Evolutionary conservation across 2,797 vertebrate species (phyloP).

Genomic region (Macropodus opercularis): DNA sequence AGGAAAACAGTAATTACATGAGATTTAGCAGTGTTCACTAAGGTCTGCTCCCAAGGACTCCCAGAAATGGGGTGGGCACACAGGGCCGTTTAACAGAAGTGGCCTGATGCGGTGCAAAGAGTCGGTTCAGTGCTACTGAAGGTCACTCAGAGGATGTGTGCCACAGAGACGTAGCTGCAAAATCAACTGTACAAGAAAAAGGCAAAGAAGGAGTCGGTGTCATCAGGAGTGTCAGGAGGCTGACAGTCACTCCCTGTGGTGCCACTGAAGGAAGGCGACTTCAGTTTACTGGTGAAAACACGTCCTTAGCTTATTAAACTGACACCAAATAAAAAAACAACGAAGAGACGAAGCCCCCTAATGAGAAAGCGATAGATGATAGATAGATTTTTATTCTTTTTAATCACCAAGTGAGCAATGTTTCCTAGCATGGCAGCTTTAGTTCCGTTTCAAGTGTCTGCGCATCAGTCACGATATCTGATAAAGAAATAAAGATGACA

Average conservation of each 20-base stretch:
- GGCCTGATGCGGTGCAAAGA: constrained; percentile 42
- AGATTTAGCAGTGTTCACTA: constrained; percentile 66
- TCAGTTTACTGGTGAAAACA: background rate
- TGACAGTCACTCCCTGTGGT: constrained; percentile 40
- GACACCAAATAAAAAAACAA: background rate
- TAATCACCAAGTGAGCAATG: constrained; percentile 18
- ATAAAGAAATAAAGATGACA: constrained; percentile 22
- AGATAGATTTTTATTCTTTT: constrained; percentile 13
- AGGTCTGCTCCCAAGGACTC: constrained; percentile 49
- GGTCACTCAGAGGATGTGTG: constrained; percentile 72
- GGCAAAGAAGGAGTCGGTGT: constrained; percentile 28
- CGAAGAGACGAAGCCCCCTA: background rate
- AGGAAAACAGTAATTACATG: constrained; percentile 70
- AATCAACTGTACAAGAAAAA: constrained; percentile 33
- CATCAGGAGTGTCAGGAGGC: constrained; percentile 23
- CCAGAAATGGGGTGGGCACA: constrained; percentile 37
- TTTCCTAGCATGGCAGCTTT: constrained; percentile 26
- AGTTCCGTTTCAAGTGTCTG: constrained; percentile 42
- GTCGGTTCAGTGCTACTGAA: constrained; percentile 62
- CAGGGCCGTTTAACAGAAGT: constrained; percentile 44
- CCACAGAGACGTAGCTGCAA: constrained; percentile 50
- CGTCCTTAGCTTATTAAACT: constrained; percentile 1
- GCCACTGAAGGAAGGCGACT: constrained; percentile 16
- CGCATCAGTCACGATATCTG: constrained; percentile 18
- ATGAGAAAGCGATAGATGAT: constrained; percentile 24